Evolutionary conservation across 1,140 invertebrate genomes (phyloP).

Genomic region (Bradysia coprophila): DNA sequence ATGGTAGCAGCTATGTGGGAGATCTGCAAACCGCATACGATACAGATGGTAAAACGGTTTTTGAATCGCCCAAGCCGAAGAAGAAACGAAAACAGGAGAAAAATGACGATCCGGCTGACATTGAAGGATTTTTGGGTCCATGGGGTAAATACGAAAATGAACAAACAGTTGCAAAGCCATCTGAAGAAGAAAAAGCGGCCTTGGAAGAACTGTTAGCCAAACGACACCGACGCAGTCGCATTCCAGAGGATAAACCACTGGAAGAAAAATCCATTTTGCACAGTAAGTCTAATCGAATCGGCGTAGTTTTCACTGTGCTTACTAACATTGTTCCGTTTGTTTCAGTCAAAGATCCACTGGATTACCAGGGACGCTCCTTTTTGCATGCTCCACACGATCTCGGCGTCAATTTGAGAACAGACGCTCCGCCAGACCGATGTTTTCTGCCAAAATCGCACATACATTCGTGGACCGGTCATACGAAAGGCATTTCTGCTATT

Average conservation of each 20-base stretch:
- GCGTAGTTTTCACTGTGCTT: constrained; percentile 4
- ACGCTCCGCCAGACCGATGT: constrained; percentile 83
- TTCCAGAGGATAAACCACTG: constrained; percentile 71
- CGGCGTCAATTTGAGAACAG: constrained; percentile 85
- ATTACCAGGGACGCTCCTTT: constrained; percentile 95
- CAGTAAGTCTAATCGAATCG: constrained; percentile 47
- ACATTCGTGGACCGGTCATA: constrained; percentile 93
- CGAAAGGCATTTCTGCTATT: constrained; percentile 91
- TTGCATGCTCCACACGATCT: constrained; percentile 88
- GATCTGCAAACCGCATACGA: constrained; percentile 36
- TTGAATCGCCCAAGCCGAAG: constrained; percentile 58
- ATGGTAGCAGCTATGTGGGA: constrained; percentile 48
- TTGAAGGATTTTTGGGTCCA: constrained; percentile 90
- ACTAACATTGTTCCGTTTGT: too few species aligned
- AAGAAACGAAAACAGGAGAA: constrained; percentile 81
- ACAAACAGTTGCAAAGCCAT: constrained; percentile 67
- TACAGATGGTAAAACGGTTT: constrained; percentile 64
- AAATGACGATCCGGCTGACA: constrained; percentile 81
- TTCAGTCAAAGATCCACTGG: constrained; percentile 78
- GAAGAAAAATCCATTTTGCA: constrained; percentile 94
- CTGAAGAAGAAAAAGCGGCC: constrained; percentile 78
- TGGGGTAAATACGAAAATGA: constrained; percentile 95
- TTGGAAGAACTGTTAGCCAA: constrained; percentile 92
- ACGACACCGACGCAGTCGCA: constrained; percentile 59
- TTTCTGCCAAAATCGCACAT: constrained; percentile 95